Conservation (phyloP, 2,113 vertebrate genomes). For the Corythoichthys haematopterus region DNA sequence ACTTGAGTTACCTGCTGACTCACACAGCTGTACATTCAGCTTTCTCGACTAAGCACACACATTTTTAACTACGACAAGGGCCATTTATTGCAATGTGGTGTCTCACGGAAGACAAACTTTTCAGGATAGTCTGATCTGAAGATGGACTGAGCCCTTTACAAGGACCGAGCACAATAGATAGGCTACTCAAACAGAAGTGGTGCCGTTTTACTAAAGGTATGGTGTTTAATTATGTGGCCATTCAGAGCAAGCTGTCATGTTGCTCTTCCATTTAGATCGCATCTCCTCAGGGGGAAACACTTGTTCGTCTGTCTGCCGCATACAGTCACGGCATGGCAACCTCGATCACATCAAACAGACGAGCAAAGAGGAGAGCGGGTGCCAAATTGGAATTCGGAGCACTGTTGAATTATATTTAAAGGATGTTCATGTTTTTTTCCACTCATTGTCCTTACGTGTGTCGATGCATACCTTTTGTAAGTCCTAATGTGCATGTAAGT, state of each 20-base stretch:
- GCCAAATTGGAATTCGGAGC: conserved; percentile 26
- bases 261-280: conserved; percentile 61
- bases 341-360: conserved; percentile 57
- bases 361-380: conserved; percentile 20
- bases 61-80: not conserved
- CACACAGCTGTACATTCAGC: not conserved
- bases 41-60: conserved; percentile 12
- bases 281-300: conserved; percentile 58
- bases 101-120: not conserved
- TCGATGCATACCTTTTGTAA: conserved; percentile 46
- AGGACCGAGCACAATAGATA: conserved; percentile 13
- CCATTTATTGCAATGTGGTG: too few species aligned
- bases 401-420: conserved; percentile 18
- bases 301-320: conserved; percentile 49
- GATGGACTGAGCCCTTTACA: conserved; percentile 16
- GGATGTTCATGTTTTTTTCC: conserved; percentile 10
- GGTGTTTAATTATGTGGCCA: conserved; percentile 60
- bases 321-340: conserved; percentile 63
- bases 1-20: not conserved
- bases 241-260: conserved; percentile 58
- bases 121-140: conserved; percentile 1
- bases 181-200: conserved; percentile 26
- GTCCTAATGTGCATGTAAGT: conserved; percentile 37
- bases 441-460: conserved; percentile 25
- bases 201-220: conserved; percentile 42